phyloP scores from a whole-genome alignment of 2,113 vertebrate species.

The Pholis gunnellus region DNA sequence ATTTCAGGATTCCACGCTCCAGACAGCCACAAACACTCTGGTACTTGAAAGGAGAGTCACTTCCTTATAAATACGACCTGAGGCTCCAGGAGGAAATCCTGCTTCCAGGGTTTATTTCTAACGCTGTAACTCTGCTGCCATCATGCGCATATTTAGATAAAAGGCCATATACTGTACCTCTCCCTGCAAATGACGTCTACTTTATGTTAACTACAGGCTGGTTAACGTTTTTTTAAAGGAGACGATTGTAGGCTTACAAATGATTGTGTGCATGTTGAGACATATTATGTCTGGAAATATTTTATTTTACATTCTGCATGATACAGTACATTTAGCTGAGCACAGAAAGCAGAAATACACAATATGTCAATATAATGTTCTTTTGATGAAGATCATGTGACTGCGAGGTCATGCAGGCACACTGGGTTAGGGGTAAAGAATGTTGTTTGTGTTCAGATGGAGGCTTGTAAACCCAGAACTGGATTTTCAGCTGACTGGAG shows the following conservation, averaged over 20 bases:
- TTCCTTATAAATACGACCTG: conserved; percentile 54
- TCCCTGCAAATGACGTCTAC: not conserved
- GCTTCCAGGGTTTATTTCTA: conserved; percentile 35
- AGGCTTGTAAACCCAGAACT: conserved; percentile 40
- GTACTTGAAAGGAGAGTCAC: not conserved
- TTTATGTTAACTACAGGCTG: not conserved
- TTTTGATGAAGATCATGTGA: not conserved
- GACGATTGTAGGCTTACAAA: not conserved
- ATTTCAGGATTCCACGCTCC: not conserved
- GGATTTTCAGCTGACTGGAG: conserved; percentile 17
- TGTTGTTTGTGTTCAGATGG: conserved; percentile 32
- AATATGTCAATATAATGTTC: accelerated
- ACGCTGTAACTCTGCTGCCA: not conserved
- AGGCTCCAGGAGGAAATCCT: not conserved
- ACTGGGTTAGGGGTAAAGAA: conserved; percentile 56
- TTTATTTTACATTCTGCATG: too few species aligned
- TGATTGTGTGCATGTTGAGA: not conserved
- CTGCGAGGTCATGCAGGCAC: not conserved
- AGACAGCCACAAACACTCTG: not conserved
- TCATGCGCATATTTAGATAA: not conserved
- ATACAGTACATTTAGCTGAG: not conserved
- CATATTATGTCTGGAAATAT: not conserved
- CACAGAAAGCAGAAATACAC: not conserved
- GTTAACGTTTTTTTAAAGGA: conserved; percentile 11
- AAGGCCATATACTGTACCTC: not conserved